A percentile compares a stretch with the other conserved stretches of the same genome.
These are phyloP conservation scores for Caenorhabditis parvicauda DNA, from an alignment of 2,888 invertebrate species.

Conservation along the genomic window DNA sequence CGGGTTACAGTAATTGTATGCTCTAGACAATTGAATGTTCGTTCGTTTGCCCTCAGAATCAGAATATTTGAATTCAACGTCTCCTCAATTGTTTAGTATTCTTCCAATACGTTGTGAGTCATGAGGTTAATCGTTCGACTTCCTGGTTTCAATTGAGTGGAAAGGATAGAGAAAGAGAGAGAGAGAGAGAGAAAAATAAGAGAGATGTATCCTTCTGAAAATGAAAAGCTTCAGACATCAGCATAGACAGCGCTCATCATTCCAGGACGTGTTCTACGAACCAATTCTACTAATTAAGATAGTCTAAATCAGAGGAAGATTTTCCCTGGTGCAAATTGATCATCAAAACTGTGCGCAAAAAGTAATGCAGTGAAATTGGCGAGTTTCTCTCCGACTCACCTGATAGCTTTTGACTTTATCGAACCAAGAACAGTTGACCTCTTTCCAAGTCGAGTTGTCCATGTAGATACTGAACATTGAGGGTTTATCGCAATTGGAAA, in stretches of 20 bases:
- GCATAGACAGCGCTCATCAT: too few relatives aligned
- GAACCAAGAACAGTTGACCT: constrained; percentile 37
- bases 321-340: too few relatives aligned
- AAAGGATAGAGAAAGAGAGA: too few relatives aligned
- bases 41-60: not conserved
- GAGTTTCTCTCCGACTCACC: constrained; percentile 5
- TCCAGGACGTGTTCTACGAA: too few relatives aligned
- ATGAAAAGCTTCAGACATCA: not conserved
- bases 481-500: too few relatives aligned
- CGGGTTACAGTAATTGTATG: not conserved
- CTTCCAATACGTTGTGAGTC: not conserved
- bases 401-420: constrained; percentile 27
- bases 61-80: too few relatives aligned
- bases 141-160: too few relatives aligned
- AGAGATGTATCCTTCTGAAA: not conserved
- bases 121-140: too few relatives aligned
- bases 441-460: constrained; percentile 34
- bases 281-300: too few relatives aligned
- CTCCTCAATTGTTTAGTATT: not conserved
- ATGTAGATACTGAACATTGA: constrained; percentile 22
- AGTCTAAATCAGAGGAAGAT: not conserved
- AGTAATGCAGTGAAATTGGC: not conserved
- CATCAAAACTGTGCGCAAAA: too few relatives aligned
- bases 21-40: not conserved
- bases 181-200: too few relatives aligned